Evolutionary conservation across 2,113 vertebrate species (phyloP).

Genomic region (Tachysurus vachellii): DNA sequence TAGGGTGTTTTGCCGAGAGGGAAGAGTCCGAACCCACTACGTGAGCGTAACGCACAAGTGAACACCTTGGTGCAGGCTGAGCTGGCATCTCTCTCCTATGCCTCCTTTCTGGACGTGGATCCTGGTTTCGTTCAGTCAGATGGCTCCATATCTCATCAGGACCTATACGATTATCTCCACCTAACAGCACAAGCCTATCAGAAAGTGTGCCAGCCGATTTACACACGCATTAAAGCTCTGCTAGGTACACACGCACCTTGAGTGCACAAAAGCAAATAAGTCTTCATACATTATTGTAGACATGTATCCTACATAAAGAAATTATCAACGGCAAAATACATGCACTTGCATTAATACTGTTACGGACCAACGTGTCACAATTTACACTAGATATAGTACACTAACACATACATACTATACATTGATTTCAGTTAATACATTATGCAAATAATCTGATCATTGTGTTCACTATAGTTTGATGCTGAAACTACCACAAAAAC

Average conservation of each 20-base stretch:
- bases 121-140: slow-evolving; percentile 85
- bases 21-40: slow-evolving; percentile 80
- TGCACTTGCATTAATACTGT: background rate
- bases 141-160: slow-evolving; percentile 86
- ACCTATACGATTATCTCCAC: slow-evolving; percentile 91
- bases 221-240: slow-evolving; percentile 76
- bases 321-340: background rate
- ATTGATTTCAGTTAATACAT: slow-evolving; percentile 7
- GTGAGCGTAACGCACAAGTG: slow-evolving; percentile 78
- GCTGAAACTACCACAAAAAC: background rate
- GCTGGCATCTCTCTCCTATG: slow-evolving; percentile 69
- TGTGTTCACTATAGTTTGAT: background rate
- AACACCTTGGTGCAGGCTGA: slow-evolving; percentile 77
- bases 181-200: slow-evolving; percentile 84
- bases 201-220: slow-evolving; percentile 78
- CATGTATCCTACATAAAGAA: background rate
- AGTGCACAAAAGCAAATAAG: slow-evolving; percentile 36
- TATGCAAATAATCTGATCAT: background rate
- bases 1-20: slow-evolving; percentile 85
- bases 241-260: slow-evolving; percentile 72
- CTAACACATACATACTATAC: background rate
- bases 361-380: background rate
- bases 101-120: slow-evolving; percentile 80
- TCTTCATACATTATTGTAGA: slow-evolving; percentile 5
- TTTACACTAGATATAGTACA: slow-evolving; percentile 8